Percentiles rank a stretch among this genome's conserved stretches.
These are phyloP conservation scores for Hecatera dysodea DNA, from an alignment of 2,888 invertebrate species.

Conservation along the genomic window DNA sequence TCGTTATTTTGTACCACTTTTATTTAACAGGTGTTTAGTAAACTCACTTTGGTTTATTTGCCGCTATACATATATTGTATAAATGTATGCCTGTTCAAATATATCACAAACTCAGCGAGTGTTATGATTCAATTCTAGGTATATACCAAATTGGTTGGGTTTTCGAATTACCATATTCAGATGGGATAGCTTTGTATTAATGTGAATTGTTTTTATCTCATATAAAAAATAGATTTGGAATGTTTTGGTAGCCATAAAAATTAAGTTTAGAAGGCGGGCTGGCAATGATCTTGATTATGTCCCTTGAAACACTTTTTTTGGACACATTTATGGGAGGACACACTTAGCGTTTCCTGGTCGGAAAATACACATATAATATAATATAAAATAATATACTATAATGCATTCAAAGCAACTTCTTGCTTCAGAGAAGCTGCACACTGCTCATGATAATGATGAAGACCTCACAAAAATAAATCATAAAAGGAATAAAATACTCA, in stretches of 20 bases:
- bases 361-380: background rate
- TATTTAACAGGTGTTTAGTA: too few relatives aligned
- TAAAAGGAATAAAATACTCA: conserved; percentile 28
- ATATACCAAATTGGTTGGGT: too few relatives aligned
- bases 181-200: too few relatives aligned
- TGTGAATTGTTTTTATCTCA: too few relatives aligned
- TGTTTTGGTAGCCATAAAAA: background rate
- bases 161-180: too few relatives aligned
- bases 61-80: too few relatives aligned
- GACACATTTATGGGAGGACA: background rate
- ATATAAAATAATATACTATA: background rate
- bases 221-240: background rate
- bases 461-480: conserved; percentile 14
- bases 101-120: too few relatives aligned
- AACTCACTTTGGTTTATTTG: too few relatives aligned
- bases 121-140: too few relatives aligned
- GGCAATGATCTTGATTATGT: background rate
- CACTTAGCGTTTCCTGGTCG: background rate
- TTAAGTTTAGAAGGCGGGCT: background rate
- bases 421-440: background rate
- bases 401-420: too few relatives aligned
- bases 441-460: background rate
- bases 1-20: background rate
- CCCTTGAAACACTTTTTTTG: background rate
- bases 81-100: too few relatives aligned